Evolutionary conservation across 2,888 invertebrate genomes (phyloP), one percentile per base, ranked within the genome.

Genomic region (Minunthozetes semirufus): DNA sequence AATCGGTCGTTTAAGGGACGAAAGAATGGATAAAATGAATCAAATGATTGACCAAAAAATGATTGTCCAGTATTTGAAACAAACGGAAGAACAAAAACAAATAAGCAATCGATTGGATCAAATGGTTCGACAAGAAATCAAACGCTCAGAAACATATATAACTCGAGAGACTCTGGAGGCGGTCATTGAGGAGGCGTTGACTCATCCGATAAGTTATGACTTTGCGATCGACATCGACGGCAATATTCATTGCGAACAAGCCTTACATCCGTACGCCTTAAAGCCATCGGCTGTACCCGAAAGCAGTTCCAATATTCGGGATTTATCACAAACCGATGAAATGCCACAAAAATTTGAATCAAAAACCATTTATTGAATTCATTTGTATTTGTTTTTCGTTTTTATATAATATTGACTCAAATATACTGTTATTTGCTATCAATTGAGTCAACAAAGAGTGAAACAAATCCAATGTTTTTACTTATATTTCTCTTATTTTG

Each of bases 221-320:
- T 76, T 46, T 29, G 75, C 76, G 0, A 59, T 76, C 33, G 76
- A 76, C 50, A 25, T 29, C 17, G 22, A 73, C 9, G 76, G 76
- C 17, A 76, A 68, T 50, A 8, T 75, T 11, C n/a, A 73, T 8
- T 75, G 53, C 15, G 48, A 48, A 17, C 73, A 61, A 33, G 38
- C 72, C 13, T 33, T 75, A 61, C 76, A 76, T 71, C 76, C 76
- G 3, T 76, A 76, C 27, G 76, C 76, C 38, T 33, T 76, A 9
- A 68, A n/a, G 11, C 76, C 76, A 22, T 70, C 17, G 15, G 68
- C 53, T 38, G 59, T 75, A 19, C 76, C 76, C 22, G 76, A 76
- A 50, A 59, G 59, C 1, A 73, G 73, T 61, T 71, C 68, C 22
- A 72, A 74, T 56, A 74, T 42, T 13, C 33, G 56, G 15, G 74